Conservation (phyloP, 1,140 invertebrate species). For the Venturia canescens region DNA sequence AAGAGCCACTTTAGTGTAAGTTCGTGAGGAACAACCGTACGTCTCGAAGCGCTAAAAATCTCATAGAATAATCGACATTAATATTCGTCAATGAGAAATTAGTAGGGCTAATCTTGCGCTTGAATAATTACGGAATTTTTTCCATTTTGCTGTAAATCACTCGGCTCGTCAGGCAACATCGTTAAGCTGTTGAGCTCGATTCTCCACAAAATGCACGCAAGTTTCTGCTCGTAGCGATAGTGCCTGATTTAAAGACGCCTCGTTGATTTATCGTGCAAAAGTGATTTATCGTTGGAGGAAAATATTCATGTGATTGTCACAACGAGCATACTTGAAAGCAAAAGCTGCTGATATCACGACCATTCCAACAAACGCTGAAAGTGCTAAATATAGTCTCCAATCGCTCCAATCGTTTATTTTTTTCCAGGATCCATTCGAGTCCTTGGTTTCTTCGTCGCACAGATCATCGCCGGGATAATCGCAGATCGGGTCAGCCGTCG, state of each 20-base stretch:
- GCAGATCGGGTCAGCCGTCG: slow-evolving; percentile 84
- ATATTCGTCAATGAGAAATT: slow-evolving; percentile 3
- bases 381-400: slow-evolving; percentile 79
- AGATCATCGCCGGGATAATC: slow-evolving; percentile 82
- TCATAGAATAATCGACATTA: background rate
- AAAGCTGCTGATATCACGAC: slow-evolving; percentile 80
- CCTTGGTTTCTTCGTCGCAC: slow-evolving; percentile 33
- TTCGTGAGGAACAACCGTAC: slow-evolving; percentile 88
- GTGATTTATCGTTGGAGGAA: no score
- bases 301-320: no score
- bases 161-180: slow-evolving; percentile 38
- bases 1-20: slow-evolving; percentile 92
- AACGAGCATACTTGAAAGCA: slow-evolving; percentile 81
- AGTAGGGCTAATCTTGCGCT: background rate
- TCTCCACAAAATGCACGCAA: slow-evolving; percentile 96
- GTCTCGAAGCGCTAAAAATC: slow-evolving; percentile 15
- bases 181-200: slow-evolving; percentile 86
- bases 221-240: slow-evolving; percentile 96
- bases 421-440: slow-evolving; percentile 25
- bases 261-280: slow-evolving; percentile 8
- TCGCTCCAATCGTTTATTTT: slow-evolving; percentile 81
- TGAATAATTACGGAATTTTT: slow-evolving; percentile 81
- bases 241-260: slow-evolving; percentile 81
- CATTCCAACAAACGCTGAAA: slow-evolving; percentile 78
- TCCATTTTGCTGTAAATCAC: slow-evolving; percentile 84